Base-by-base conservation (phyloP, 2,113 vertebrate genomes). In the Anoura caudifer region DNA sequence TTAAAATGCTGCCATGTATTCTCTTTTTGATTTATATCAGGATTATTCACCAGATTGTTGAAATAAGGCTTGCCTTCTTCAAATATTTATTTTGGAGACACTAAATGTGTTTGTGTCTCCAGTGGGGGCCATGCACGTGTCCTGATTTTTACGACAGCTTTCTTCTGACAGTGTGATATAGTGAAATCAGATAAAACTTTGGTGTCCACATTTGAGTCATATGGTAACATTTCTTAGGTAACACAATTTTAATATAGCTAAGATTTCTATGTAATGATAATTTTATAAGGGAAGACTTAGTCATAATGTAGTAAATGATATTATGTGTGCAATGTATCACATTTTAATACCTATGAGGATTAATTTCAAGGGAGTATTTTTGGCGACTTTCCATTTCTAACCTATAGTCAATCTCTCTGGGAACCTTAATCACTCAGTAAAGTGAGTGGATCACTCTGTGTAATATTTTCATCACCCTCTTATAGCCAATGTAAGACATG, bases 381-480 rank as follows among this genome's bases (percentile, higher is more conserved):
- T 93, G 5, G 33, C 96, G 72, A 31, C 10, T 36, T 93, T 76
- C 0, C 28, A 31, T 75, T 97, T 97, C 77, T 94, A 96, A 91
- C 61, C 10, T 86, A 14, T 50, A 76, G 2, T 0, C 4, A 94
- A 12, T 11, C 12, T 84, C 41, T 63, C 43, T 87, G 91, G 84
- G 70, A 91, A 85, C 59, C 38, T 90, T 41, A 73, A 75, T 96
- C 94, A 86, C 20, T 82, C 76, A 77, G 67, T 97, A 87, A 96
- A 97, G 94, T 92, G 15, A 96, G 50, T 50, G n/a, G 20, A 41
- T 92, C 9, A 59, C 16, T 75, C 82, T 95, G 67, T 33, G 41
- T 95, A 87, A 31, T 65, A 43, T 92, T 94, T 87, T 81, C 20
- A 36, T 85, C 20, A 13, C 13, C 14, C 7, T 76, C 0, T 84